Conservation (phyloP, 2,113 vertebrate species). For the Carassius carassius region DNA sequence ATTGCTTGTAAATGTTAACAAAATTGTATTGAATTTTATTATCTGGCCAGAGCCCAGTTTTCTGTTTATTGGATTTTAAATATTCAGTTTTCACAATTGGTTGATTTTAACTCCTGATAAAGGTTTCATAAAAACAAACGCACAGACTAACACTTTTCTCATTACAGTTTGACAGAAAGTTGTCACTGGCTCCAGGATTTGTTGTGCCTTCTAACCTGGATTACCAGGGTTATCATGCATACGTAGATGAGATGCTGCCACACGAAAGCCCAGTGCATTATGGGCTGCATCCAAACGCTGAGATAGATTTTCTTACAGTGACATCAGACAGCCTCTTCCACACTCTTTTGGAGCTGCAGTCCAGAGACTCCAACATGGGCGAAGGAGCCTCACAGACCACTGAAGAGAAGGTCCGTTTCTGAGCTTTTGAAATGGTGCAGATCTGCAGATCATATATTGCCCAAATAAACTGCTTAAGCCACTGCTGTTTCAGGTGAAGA, state of each 20-base stretch:
- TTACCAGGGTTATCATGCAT: constrained; percentile 78
- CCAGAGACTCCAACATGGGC: constrained; percentile 72
- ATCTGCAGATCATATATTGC: neutral
- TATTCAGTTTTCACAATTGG: neutral
- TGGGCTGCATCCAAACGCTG: constrained; percentile 75
- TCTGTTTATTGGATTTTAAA: neutral
- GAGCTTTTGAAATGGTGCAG: neutral
- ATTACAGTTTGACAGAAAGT: constrained; percentile 77
- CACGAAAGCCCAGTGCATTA: constrained; percentile 73
- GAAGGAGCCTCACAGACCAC: constrained; percentile 76
- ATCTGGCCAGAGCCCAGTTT: neutral
- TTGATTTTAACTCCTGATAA: neutral
- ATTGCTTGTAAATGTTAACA: neutral
- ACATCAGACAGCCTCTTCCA: constrained; percentile 79
- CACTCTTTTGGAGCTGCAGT: constrained; percentile 82
- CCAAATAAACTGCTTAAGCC: neutral
- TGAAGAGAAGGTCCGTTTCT: constrained; percentile 78
- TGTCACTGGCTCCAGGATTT: constrained; percentile 73
- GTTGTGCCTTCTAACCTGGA: constrained; percentile 78
- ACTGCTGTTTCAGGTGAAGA: constrained; percentile 72
- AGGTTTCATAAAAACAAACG: neutral
- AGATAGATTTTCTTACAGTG: constrained; percentile 79
- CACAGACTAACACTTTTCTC: neutral
- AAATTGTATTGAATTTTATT: neutral
- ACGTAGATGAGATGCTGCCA: constrained; percentile 76